Base-by-base conservation (phyloP, 2,888 invertebrate species). In the Lacanobia oleracea region DNA sequence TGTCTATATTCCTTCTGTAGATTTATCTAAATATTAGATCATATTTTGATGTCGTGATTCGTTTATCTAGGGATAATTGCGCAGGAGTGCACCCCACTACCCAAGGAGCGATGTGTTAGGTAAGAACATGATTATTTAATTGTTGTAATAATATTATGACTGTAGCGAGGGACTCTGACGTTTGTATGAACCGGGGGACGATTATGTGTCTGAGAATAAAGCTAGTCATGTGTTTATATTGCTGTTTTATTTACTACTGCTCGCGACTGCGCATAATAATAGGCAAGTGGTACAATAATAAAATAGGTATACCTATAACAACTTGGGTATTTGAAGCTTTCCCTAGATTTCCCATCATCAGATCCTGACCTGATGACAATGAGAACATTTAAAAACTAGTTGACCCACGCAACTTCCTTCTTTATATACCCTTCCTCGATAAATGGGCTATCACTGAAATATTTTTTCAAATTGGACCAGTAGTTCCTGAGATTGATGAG, bases 171-270 rank as follows among this genome's bases (percentile, higher is more conserved):
- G 87, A 82, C 87, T 87, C 77, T 83, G 85, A 82, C 73, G 81
- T 87, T 88, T 87, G 88, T 88, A 88, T 83, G 79, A 81, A 83
- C 82, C 75, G 72, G 78, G 79, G 76, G 86, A 85, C 62, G 88
- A 89, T 86, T 87, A 86, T 87, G 87, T 91, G 93, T 95, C 94
- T 91, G 93, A 91, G 90, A 94, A 94, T 95, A 95, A 95, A 95
- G 91, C 95, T 95, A 95, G 95, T 95, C 94, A 95, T 94, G 95
- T 95, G 95, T 95, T 94, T 93, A 91, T 69, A 89, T 82, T 87
- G 65, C 74, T 82, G 88, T 94, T 94, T 94, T 84, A 91, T 92
- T 54, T 16, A 43, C 14, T 43, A 43, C 43, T 33, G 6, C 33
- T 6, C 33, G 33, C 33, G 33, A 33, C 33, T 33, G 5, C 33